Base-by-base conservation (phyloP, 35 echinoderm and acorn worm species). In the Lytechinus pictus region DNA sequence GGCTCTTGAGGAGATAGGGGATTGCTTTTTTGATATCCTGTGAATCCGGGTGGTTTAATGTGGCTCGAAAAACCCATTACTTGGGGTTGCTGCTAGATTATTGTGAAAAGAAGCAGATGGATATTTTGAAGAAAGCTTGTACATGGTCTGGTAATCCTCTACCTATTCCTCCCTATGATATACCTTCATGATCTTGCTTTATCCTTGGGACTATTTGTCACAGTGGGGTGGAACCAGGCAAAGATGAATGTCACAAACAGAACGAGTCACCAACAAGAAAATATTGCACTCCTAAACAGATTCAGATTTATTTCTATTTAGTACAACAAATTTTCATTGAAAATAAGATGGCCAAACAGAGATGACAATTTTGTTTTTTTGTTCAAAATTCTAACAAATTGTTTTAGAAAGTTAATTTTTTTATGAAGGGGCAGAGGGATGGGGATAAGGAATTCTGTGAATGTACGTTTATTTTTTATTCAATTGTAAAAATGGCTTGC, bases 131-230 rank as follows among this genome's bases (percentile, higher is more conserved):
- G 88, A 90, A 54, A 90, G 88, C 88, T 90, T 90, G 88, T 90
- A 90, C 88, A 90, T 21, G 88, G 10, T 90, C 29, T 54, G 52
- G 88, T 90, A 90, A 90, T 90, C 88, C 88, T 44, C 52, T 90
- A 24, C 52, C 88, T 90, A 90, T 90, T 90, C 52, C 88, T 52
- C 52, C 9, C 27, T 13, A 52, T 28, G 88, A 90, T 90, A 51
- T 90, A 44, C 52, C 88, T 90, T 7, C 88, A 5, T 54, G 28
- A 54, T 14, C 28, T 6, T 2, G 88, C 52, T 90, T 90, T 44
- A 90, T 90, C 88, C 88, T 44, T 10, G 88, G 88, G 88, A 28
- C 66, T 79, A 79, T 79, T 79, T 79, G 66, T 24, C 19, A 79
- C 66, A 16, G 19, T 79, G 16, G 66, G 21, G 16, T 24, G 66